These are phyloP conservation scores for Endomychus coccineus DNA, from an alignment of 2,888 invertebrate species.

Conservation along the genomic window DNA sequence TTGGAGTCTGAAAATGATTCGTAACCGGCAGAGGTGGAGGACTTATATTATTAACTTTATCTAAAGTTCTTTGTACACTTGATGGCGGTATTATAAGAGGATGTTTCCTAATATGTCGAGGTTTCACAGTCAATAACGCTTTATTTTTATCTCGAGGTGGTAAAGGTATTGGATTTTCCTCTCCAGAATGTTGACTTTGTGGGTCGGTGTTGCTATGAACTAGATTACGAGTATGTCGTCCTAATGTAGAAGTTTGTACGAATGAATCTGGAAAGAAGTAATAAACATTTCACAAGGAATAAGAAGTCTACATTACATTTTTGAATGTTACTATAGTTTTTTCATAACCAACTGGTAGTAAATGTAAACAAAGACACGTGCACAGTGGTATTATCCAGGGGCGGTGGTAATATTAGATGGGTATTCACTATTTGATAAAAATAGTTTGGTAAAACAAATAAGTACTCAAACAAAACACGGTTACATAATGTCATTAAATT, in stretches of 20 bases:
- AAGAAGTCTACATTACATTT: too few relatives aligned
- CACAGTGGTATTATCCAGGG: too few relatives aligned
- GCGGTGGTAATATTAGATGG: too few relatives aligned
- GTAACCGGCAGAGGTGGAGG: conserved; percentile 32
- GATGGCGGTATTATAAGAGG: conserved; percentile 66
- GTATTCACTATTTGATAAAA: too few relatives aligned
- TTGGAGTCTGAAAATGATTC: conserved; percentile 27
- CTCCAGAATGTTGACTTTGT: conserved; percentile 17
- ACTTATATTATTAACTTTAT: conserved; percentile 49
- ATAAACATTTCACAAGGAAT: too few relatives aligned
- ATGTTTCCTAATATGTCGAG: conserved; percentile 72
- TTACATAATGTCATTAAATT: too few relatives aligned
- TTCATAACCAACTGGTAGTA: too few relatives aligned
- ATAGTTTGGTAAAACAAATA: too few relatives aligned
- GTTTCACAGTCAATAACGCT: conserved; percentile 55
- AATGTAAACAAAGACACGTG: too few relatives aligned
- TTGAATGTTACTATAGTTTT: too few relatives aligned
- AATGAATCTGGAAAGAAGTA: conserved; percentile 2
- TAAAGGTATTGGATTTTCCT: conserved; percentile 64
- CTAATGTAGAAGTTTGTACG: conserved; percentile 11
- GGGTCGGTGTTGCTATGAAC: conserved; percentile 14
- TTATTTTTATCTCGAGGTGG: conserved; percentile 69
- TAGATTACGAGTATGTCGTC: conserved; percentile 10
- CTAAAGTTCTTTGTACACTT: conserved; percentile 55
- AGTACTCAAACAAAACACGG: too few relatives aligned